Percentiles rank a stretch among this genome's conserved stretches.
phyloP scores from a whole-genome alignment of 1,140 invertebrate genomes.

The Littorina saxatilis region DNA sequence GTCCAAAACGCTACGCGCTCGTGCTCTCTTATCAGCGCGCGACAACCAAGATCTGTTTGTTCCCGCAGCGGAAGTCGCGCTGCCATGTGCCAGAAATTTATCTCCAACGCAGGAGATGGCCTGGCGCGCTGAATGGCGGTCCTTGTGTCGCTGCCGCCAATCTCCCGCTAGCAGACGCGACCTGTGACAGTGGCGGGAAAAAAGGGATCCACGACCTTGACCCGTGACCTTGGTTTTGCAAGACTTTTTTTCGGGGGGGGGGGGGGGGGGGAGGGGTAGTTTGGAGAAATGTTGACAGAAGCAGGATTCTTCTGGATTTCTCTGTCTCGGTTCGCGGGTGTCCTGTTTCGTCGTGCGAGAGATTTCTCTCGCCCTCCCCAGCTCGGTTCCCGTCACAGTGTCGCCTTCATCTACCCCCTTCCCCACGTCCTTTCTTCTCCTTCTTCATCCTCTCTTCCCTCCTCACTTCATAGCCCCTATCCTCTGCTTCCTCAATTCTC shows the following conservation, averaged over 20 bases:
- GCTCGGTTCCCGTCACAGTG: not conserved
- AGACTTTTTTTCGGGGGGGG: not conserved
- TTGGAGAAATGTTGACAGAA: not conserved
- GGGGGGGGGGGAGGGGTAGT: too few relatives aligned
- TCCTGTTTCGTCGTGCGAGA: not conserved
- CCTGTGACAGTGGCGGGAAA: conserved; percentile 6
- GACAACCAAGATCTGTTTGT: conserved; percentile 15
- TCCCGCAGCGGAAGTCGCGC: not conserved
- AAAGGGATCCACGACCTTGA: not conserved
- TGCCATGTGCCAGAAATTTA: conserved; percentile 22
- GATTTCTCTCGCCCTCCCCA: not conserved
- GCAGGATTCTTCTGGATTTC: not conserved
- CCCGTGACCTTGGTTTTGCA: not conserved
- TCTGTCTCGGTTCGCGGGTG: not conserved
- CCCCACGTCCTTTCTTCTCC: not conserved
- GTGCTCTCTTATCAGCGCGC: not conserved
- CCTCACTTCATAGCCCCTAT: not conserved
- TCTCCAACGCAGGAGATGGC: not conserved
- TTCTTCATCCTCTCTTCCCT: not conserved
- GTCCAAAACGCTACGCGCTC: too few relatives aligned
- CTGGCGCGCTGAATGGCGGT: conserved; percentile 24
- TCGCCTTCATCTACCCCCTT: not conserved
- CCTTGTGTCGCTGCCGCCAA: conserved; percentile 32
- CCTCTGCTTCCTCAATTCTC: not conserved
- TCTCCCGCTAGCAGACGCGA: conserved; percentile 12